Conservation (phyloP, 2,888 invertebrate species). For the Lingula anatina region DNA sequence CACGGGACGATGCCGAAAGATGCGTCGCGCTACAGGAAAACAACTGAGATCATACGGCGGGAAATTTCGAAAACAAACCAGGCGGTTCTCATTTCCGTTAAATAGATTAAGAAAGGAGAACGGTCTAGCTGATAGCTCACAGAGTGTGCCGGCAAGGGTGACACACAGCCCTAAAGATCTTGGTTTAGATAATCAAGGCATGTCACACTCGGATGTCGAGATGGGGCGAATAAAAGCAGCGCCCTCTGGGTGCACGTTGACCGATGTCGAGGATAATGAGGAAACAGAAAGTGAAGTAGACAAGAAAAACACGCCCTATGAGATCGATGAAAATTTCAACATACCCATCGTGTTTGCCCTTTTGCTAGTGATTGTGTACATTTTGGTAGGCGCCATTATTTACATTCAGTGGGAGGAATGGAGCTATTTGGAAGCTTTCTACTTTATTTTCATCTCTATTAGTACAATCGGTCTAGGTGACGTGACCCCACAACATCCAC, state of each 20-base stretch:
- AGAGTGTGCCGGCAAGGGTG: no score
- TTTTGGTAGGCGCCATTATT: constrained; percentile 76
- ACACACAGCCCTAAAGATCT: no score
- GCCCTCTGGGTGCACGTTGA: no score
- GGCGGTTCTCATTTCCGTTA: not conserved
- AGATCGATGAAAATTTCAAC: constrained; percentile 74
- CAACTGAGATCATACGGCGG: not conserved
- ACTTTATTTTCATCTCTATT: constrained; percentile 95
- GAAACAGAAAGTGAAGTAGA: not conserved
- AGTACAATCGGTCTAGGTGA: constrained; percentile 97
- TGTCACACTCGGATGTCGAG: no score
- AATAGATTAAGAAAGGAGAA: no score
- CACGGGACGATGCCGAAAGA: constrained; percentile 70
- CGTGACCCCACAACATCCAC: constrained; percentile 78
- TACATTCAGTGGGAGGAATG: constrained; percentile 65
- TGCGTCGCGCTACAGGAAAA: constrained; percentile 38
- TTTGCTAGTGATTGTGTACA: constrained; percentile 75
- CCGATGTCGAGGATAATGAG: no score
- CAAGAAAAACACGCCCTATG: constrained; percentile 16
- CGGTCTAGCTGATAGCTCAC: no score
- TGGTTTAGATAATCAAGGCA: no score
- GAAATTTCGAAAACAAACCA: no score
- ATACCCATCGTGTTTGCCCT: constrained; percentile 87
- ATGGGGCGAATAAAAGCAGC: no score
- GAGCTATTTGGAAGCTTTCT: constrained; percentile 90